Evolutionary conservation across 2,888 invertebrate species (phyloP).

Genomic region (Dryadula phaetusa): DNA sequence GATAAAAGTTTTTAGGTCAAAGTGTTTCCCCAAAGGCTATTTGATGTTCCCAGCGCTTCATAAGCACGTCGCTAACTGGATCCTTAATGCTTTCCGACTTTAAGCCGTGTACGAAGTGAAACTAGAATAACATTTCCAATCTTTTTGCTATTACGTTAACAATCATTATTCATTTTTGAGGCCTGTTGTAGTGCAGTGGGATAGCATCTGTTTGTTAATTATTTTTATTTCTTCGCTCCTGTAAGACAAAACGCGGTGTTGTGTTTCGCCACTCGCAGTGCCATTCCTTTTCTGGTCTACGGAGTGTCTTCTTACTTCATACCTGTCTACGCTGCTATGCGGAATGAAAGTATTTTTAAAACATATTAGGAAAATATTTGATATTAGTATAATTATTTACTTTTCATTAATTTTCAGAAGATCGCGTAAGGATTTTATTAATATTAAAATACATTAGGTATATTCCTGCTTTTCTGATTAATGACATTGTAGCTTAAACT

Average conservation of each 20-base stretch:
- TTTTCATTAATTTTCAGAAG: background rate
- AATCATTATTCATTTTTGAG: no score
- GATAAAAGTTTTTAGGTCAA: conserved; percentile 37
- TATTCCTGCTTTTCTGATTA: background rate
- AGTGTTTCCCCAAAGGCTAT: conserved; percentile 28
- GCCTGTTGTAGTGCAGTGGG: no score
- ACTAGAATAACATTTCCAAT: background rate
- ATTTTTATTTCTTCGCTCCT: no score
- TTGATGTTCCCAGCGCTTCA: conserved; percentile 25
- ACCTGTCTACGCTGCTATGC: no score
- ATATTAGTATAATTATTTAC: background rate
- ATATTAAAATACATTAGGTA: background rate
- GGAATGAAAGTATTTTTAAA: no score
- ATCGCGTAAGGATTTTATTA: no score
- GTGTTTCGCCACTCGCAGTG: no score
- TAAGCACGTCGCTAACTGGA: conserved; percentile 30
- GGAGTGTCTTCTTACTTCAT: no score
- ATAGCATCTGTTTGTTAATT: no score
- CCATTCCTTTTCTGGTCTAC: no score
- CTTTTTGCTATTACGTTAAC: background rate
- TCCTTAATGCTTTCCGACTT: conserved; percentile 28
- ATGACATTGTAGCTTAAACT: background rate
- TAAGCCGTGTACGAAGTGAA: conserved; percentile 24
- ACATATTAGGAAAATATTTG: background rate
- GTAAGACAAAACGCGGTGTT: no score